Evolutionary conservation across 1,140 invertebrate species (phyloP).

Genomic region (Caenorhabditis elegans): DNA sequence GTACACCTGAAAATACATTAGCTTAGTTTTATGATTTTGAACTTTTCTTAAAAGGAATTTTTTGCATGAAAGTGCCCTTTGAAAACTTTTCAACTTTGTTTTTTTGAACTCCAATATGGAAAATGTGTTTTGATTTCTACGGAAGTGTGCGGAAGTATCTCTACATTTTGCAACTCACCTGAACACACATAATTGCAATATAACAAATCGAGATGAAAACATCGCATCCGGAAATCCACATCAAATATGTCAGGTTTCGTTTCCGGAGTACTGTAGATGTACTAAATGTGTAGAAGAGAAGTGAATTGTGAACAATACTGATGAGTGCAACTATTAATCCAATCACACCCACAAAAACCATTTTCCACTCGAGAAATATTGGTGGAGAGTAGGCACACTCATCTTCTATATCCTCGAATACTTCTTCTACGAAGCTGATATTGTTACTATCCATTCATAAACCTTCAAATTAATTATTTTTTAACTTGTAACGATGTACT

Average conservation of each 20-base stretch:
- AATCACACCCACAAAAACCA: constrained; percentile 53
- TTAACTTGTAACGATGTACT: too few species aligned
- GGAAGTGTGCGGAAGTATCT: too few species aligned
- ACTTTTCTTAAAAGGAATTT: too few species aligned
- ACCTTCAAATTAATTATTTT: not conserved
- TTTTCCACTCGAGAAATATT: constrained; percentile 48
- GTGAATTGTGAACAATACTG: constrained; percentile 50
- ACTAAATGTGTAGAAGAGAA: constrained; percentile 56
- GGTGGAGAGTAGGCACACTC: not conserved
- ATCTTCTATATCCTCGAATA: not conserved
- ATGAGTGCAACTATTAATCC: constrained; percentile 51
- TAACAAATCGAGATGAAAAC: constrained; percentile 55
- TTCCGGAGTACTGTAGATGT: constrained; percentile 47
- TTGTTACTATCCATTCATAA: constrained; percentile 11
- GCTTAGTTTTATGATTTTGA: too few species aligned
- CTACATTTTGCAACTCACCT: constrained; percentile 31
- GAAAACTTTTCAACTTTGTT: too few species aligned
- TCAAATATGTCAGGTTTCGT: constrained; percentile 54
- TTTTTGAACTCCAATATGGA: too few species aligned
- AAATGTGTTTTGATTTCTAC: too few species aligned
- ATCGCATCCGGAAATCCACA: constrained; percentile 53
- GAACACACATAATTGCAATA: constrained; percentile 57
- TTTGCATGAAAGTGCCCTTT: too few species aligned
- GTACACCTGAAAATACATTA: constrained; percentile 48
- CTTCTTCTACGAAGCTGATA: not conserved